A percentile compares a stretch with the other conserved stretches of the same genome.
Evolutionary conservation across 2,113 vertebrate genomes (phyloP).

Genomic region (Butorides virescens): DNA sequence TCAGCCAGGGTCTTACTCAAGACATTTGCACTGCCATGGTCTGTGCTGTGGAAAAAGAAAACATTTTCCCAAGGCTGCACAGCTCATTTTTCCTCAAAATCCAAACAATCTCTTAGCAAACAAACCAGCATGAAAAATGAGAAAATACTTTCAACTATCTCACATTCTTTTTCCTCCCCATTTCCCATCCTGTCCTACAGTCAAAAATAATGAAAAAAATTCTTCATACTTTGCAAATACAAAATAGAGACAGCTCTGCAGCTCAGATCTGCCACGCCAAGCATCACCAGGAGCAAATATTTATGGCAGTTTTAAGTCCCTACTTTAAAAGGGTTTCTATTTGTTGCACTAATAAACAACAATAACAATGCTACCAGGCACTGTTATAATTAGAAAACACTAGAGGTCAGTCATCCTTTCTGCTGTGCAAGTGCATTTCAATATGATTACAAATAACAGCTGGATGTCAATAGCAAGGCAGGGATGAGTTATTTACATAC

Average conservation of each 20-base stretch:
- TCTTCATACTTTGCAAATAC: background rate
- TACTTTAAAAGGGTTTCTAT: slow-evolving; percentile 3
- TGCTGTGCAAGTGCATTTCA: background rate
- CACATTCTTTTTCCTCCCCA: background rate
- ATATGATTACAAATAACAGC: slow-evolving; percentile 21
- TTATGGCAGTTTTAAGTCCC: background rate
- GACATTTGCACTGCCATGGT: background rate
- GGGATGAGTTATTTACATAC: background rate
- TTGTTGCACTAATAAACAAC: slow-evolving; percentile 23
- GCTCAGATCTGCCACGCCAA: background rate
- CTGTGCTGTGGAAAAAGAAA: background rate
- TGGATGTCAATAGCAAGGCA: slow-evolving; percentile 5
- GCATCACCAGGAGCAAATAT: background rate
- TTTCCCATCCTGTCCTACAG: background rate
- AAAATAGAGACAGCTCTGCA: background rate
- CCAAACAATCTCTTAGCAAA: background rate
- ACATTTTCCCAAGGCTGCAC: background rate
- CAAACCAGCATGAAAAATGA: background rate
- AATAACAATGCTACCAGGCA: background rate
- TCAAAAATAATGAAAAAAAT: background rate
- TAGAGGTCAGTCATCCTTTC: slow-evolving; percentile 28
- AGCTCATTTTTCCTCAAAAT: background rate
- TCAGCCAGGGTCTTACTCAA: background rate
- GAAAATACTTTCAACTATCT: background rate
- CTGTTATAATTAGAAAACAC: slow-evolving; percentile 26